Base-by-base conservation (phyloP, 2,797 vertebrate genomes). In the Pangasius macronema region DNA sequence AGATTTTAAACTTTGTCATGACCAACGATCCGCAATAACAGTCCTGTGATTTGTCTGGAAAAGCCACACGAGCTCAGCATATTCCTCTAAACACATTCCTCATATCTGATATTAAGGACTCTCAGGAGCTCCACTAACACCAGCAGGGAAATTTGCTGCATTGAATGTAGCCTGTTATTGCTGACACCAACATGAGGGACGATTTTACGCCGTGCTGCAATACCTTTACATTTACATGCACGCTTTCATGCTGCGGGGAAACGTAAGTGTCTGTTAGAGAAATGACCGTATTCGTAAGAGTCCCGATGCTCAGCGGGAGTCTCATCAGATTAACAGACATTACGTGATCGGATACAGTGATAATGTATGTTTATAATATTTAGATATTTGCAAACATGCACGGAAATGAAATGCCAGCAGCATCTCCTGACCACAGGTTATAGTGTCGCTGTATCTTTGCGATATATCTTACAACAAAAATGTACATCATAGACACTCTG, bases 161-260 rank as follows among this genome's bases (percentile, higher is more conserved):
- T 6, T 22, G 53, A 36, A 36, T 24, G 30, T 55, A 55, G 51
- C 75, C 51, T 55, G 75, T 57, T 57, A 57, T 36, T 79, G 53
- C 76, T 79, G 30, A 79, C 53, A 36, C 18, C 18, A 5, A 79
- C 53, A 22, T 57, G 20, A 6, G 46, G 51, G 76, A 24, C 33
- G 6, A 13, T 22, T 36, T 79, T 55, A 57, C 3, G 49, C 46
- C 73, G 1, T 53, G n/a, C 27, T 20, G 73, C n/a, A 53, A 77
- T 36, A 39, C 76, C 30, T 79, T 57, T 16, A 79, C 51, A 79
- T 79, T 79, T 79, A 79, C 76, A 79, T 57, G 76, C 30, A 24
- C 30, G 24, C 18, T 36, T 57, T 33, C 11, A 33, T 11, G 53
- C 76, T 57, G 18, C 11, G 30, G 76, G 53, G 53, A 24, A 79